These are phyloP conservation scores for human (Homo sapiens) DNA, from an alignment of 2,113 vertebrate genomes.

Conservation along the genomic window GRCh38 chr12:33391501-33392000, in stretches of 20 bases:
- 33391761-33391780: background rate
- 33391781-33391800: background rate
- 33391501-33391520: background rate
- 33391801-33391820: background rate
- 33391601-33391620: background rate
- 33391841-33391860: background rate
- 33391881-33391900: background rate
- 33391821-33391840: background rate
- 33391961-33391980: background rate
- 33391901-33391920: background rate
- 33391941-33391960: background rate
- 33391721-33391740: background rate
- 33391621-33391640: background rate
- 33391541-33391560: background rate
- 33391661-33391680: background rate
- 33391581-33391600: background rate
- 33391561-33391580: background rate
- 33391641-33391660: background rate
- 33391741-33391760: background rate
- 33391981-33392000: background rate
- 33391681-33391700: background rate
- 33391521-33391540: background rate
- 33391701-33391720: background rate
- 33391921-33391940: background rate
- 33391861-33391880: background rate